Evolutionary conservation across 1,140 invertebrate species (phyloP).

Genomic region (Lordiphosa clarofinis): DNA sequence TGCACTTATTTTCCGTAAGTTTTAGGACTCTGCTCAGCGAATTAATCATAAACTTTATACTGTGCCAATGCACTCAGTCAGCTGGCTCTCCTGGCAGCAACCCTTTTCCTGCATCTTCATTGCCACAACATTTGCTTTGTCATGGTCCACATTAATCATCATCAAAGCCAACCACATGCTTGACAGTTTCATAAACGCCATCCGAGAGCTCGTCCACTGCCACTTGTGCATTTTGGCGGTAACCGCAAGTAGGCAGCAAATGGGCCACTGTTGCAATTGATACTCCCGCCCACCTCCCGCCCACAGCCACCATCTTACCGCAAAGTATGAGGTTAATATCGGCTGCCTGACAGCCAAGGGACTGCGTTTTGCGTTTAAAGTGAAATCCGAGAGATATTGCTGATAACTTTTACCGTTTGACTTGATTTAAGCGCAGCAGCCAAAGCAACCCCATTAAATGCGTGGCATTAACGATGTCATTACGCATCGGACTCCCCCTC

Average conservation of each 20-base stretch:
- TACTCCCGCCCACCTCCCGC: constrained; percentile 6
- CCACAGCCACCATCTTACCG: constrained; percentile 24
- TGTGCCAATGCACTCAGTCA: constrained; percentile 26
- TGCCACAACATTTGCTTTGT: constrained; percentile 66
- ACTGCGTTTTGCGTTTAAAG: constrained; percentile 39
- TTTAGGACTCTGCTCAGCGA: constrained; percentile 35
- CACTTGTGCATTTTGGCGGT: constrained; percentile 44
- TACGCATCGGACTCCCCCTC: constrained; percentile 33
- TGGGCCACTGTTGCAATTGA: constrained; percentile 55
- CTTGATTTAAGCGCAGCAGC: constrained; percentile 38
- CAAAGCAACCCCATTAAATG: constrained; percentile 51
- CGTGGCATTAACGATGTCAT: constrained; percentile 70
- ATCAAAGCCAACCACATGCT: constrained; percentile 42
- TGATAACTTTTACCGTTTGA: constrained; percentile 64
- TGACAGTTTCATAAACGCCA: constrained; percentile 72
- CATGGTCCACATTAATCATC: constrained; percentile 71
- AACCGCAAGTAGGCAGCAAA: constrained; percentile 61
- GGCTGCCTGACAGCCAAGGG: too few relatives aligned
- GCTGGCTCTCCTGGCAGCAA: constrained; percentile 15
- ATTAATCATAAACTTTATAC: constrained; percentile 43
- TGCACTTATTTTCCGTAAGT: constrained; percentile 11
- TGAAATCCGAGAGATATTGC: constrained; percentile 47
- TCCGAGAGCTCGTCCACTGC: constrained; percentile 21
- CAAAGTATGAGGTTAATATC: constrained; percentile 69
- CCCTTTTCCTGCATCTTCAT: constrained; percentile 11